Evolutionary conservation across 2,888 invertebrate genomes (phyloP), one percentile per base, ranked within the genome.

Genomic region (Ferrisia virgata): DNA sequence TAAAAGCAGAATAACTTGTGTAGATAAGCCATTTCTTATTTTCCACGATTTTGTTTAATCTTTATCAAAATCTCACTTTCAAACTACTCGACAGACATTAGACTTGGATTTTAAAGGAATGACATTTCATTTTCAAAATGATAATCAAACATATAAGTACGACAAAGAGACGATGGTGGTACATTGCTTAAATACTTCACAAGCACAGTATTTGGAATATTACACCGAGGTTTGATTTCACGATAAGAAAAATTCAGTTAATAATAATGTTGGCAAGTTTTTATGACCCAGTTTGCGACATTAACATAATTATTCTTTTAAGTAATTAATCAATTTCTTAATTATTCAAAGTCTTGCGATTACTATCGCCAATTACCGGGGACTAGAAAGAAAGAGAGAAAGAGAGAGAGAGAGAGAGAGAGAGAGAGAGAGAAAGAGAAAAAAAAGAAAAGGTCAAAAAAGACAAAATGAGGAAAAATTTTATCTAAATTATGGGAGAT

Each of bases 401-500:
- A 76, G n/a, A 76, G n/a, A 36, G n/a, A 76, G 36, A 76, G 39
- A 22, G 40, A 40, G 40, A 79, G 28, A 47, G 31, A 28, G 47
- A 79, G 47, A 40, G 53, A 43, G 28, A 31, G 47, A 79, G 40
- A 31, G 31, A 47, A 79, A 79, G n/a, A 33, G 15, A n/a, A 5
- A 76, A 76, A 76, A 33, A 76, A 3, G 28, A 58, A 22, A 76
- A 76, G 39, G 39, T 79, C 79, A 79, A 79, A 47, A 47, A 47
- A 28, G 47, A 79, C 79, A 40, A 79, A 43, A 43, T 47, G 47
- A 79, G 40, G 47, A 47, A 47, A 79, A 79, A 53, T 43, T 79
- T 79, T 47, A 79, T 79, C 79, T 47, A 79, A 79, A 43, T 79
- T 79, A 79, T 31, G 40, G 40, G 25, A 31, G 79, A 79, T 79